These are phyloP conservation scores for Trisateles emortualis DNA, from an alignment of 2,888 invertebrate genomes.

Conservation along the genomic window DNA sequence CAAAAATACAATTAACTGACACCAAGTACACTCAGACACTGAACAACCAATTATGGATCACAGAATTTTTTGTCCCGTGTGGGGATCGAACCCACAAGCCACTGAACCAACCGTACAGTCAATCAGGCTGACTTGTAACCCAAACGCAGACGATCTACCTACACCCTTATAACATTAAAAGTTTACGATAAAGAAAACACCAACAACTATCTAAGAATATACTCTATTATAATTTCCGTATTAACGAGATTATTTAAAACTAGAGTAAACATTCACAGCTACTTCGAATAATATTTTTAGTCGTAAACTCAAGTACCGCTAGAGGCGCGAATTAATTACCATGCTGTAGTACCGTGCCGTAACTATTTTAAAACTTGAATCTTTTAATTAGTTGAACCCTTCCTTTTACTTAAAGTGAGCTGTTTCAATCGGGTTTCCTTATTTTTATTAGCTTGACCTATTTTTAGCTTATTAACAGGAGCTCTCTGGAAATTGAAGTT, in stretches of 20 bases:
- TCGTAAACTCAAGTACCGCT: slow-evolving; percentile 37
- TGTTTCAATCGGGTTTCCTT: slow-evolving; percentile 33
- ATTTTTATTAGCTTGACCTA: slow-evolving; percentile 9
- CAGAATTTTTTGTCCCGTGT: no score
- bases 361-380: slow-evolving; percentile 49
- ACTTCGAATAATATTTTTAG: slow-evolving; percentile 42
- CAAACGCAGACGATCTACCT: no score
- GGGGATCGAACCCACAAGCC: no score
- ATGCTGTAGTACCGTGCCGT: slow-evolving; percentile 21
- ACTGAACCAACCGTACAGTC: no score
- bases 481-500: no score
- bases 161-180: no score
- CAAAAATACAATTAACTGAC: no score
- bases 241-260: slow-evolving; percentile 12
- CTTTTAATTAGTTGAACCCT: slow-evolving; percentile 45
- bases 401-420: slow-evolving; percentile 29
- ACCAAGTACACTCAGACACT: no score
- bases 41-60: no score
- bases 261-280: slow-evolving; percentile 39
- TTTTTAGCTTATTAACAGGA: background rate
- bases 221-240: background rate
- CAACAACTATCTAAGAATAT: background rate
- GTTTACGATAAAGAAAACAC: background rate
- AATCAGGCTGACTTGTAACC: no score
- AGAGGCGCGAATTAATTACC: slow-evolving; percentile 43